Evolutionary conservation across 2,888 invertebrate species (phyloP).

Genomic region (Leptinotarsa tumamoca): DNA sequence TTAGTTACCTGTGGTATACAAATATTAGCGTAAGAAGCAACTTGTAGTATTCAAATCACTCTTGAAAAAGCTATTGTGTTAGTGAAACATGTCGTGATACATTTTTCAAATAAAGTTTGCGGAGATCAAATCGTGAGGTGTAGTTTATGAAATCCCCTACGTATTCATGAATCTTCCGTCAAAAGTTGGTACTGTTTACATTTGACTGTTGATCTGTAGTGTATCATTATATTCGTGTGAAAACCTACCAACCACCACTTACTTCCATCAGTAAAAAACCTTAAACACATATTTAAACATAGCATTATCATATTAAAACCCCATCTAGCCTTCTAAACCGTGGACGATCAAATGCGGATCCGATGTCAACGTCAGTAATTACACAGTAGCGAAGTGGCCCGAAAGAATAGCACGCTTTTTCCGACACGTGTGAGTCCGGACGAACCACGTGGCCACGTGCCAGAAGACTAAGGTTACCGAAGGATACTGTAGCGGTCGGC

Average conservation of each 20-base stretch:
- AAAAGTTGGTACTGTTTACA: no score
- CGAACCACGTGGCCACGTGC: constrained; percentile 47
- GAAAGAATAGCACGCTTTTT: constrained; percentile 46
- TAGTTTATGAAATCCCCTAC: not conserved
- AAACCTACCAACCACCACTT: constrained; percentile 36
- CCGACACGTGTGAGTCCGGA: constrained; percentile 51
- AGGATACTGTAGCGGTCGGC: constrained; percentile 32
- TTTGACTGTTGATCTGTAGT: not conserved
- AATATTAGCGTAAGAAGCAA: no score
- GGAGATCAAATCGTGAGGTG: no score
- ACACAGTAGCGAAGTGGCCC: constrained; percentile 43
- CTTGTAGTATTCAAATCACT: no score
- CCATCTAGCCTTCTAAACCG: constrained; percentile 39
- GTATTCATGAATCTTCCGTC: not conserved
- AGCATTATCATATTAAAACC: constrained; percentile 50
- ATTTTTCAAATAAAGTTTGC: no score
- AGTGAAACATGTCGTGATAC: no score
- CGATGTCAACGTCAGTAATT: constrained; percentile 47
- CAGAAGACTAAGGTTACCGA: constrained; percentile 51
- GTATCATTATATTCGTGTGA: constrained; percentile 43
- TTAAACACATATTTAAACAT: constrained; percentile 34
- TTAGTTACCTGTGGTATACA: no score
- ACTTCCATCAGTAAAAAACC: constrained; percentile 31
- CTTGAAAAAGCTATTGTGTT: no score
- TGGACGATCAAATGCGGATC: constrained; percentile 43